phyloP scores from a whole-genome alignment of 2,113 vertebrate species.

The Rhinopithecus roxellana region DNA sequence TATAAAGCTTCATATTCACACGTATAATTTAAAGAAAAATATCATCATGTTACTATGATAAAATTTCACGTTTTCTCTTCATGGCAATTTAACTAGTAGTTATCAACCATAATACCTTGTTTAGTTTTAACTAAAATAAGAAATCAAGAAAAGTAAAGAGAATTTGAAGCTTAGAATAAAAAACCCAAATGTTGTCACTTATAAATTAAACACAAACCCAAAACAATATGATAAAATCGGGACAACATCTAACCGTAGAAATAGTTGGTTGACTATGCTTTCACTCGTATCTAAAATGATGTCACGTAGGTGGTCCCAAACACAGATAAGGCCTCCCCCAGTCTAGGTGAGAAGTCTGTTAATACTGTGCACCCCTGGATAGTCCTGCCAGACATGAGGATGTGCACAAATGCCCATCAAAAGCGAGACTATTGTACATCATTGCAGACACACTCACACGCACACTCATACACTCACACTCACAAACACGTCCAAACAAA shows the following conservation, averaged over 20 bases:
- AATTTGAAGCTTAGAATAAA: background rate
- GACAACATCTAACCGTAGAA: background rate
- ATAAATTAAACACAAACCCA: background rate
- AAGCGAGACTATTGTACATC: background rate
- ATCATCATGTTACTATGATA: background rate
- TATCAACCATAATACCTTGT: background rate
- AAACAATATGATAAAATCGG: background rate
- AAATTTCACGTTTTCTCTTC: background rate
- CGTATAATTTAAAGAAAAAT: background rate
- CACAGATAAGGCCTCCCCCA: fast-evolving
- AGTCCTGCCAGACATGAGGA: background rate
- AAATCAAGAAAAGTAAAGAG: background rate
- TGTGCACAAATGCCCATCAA: fast-evolving
- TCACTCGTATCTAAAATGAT: background rate
- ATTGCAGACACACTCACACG: too few species aligned
- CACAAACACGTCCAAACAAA: background rate
- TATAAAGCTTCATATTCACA: background rate
- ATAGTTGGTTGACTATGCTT: background rate
- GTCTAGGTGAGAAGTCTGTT: background rate
- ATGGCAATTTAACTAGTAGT: background rate
- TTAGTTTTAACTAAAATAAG: background rate
- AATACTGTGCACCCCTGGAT: fast-evolving
- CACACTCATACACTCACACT: background rate
- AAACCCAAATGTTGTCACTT: background rate
- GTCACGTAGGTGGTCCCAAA: too few species aligned